Conservation (phyloP, 2,797 vertebrate genomes). For the Sebastes trivittatus region DNA sequence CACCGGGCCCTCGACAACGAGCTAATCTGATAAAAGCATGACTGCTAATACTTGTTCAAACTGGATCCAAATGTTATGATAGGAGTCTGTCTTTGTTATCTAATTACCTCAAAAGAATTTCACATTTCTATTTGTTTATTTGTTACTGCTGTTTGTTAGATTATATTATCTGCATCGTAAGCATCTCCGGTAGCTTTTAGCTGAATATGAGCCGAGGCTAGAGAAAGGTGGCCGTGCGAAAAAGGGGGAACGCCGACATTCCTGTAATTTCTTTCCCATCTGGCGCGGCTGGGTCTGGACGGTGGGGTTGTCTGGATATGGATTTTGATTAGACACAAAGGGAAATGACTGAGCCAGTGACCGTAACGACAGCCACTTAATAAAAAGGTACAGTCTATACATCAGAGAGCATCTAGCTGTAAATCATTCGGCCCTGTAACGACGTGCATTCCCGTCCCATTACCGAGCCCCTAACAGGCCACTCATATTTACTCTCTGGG, state of each 20-base stretch:
- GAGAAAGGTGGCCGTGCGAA: conserved; percentile 12
- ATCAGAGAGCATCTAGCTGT: conserved; percentile 89
- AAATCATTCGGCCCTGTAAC: conserved; percentile 89
- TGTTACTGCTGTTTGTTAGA: conserved; percentile 50
- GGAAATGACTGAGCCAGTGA: conserved; percentile 76
- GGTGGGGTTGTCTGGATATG: conserved; percentile 54
- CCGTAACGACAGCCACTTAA: conserved; percentile 78
- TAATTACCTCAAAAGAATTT: conserved; percentile 70
- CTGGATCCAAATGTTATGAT: conserved; percentile 65
- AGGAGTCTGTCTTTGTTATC: conserved; percentile 73
- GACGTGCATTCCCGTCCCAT: conserved; percentile 87
- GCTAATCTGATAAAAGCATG: conserved; percentile 70
- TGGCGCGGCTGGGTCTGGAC: conserved; percentile 41
- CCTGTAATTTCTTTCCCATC: conserved; percentile 46
- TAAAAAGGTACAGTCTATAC: conserved; percentile 85
- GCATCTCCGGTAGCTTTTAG: conserved; percentile 14
- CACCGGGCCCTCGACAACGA: conserved; percentile 61
- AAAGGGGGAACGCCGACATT: conserved; percentile 14
- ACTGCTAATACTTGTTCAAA: conserved; percentile 71
- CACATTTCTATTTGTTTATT: conserved; percentile 64
- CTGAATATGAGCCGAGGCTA: conserved; percentile 6
- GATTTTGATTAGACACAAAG: conserved; percentile 78
- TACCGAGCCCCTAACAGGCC: conserved; percentile 86
- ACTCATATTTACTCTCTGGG: conserved; percentile 90
- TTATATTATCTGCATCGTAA: conserved; percentile 34